These are phyloP conservation scores for Eulemur coronatus DNA, from an alignment of 2,797 vertebrate genomes.

Conservation along the genomic window DNA sequence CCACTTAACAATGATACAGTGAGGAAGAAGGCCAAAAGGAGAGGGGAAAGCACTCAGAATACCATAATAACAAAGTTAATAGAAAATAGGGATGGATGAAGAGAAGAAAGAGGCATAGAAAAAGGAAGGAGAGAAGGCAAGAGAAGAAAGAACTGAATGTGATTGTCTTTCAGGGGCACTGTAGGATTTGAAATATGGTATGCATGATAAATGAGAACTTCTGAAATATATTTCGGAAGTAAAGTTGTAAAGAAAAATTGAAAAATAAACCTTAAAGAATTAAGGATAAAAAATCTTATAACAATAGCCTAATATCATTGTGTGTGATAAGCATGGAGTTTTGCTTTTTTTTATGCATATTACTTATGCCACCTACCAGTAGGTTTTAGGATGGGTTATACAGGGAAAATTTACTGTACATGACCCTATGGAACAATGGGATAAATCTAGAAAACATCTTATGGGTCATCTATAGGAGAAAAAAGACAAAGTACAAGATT, in stretches of 20 bases:
- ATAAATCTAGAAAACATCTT: neutral
- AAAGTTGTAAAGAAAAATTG: neutral
- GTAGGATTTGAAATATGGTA: neutral
- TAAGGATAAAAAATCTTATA: neutral
- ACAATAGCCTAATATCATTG: neutral
- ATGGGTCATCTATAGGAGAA: neutral
- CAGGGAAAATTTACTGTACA: neutral
- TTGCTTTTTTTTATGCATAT: neutral
- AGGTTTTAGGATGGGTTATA: neutral
- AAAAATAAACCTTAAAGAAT: neutral
- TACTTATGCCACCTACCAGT: neutral
- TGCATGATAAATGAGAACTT: neutral
- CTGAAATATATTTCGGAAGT: neutral
- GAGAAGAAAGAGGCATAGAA: neutral
- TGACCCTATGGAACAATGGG: neutral
- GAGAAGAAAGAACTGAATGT: neutral
- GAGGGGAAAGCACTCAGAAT: rapidly evolving
- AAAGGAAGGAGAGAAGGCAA: neutral
- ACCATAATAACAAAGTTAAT: neutral
- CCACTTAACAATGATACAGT: neutral
- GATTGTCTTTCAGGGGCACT: neutral
- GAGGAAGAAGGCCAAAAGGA: neutral
- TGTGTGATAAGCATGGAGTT: neutral
- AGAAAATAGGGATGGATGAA: neutral
- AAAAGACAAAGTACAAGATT: neutral